A percentile compares a stretch with the other conserved stretches of the same genome.
Evolutionary conservation across 2,888 invertebrate genomes (phyloP).

Genomic region (Tipula vernalis): DNA sequence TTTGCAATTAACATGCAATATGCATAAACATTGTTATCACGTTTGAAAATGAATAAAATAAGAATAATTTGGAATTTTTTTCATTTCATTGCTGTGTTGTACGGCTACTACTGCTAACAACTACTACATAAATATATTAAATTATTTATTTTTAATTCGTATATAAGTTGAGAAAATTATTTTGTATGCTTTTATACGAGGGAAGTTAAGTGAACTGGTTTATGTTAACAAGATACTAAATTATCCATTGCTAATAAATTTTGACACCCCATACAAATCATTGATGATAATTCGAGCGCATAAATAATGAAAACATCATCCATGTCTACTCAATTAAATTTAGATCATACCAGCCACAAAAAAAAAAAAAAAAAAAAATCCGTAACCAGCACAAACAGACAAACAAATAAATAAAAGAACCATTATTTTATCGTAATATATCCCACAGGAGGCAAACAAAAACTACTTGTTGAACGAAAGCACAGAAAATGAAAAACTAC

Average conservation of each 20-base stretch:
- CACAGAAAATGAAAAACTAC: not conserved
- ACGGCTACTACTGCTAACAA: not conserved
- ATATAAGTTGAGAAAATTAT: not conserved
- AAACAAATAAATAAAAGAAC: not conserved
- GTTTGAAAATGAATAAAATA: constrained; percentile 5
- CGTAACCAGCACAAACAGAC: not conserved
- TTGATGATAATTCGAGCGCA: not conserved
- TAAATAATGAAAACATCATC: not conserved
- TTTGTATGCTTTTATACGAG: not conserved
- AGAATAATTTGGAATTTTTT: not conserved
- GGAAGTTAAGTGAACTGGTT: not conserved
- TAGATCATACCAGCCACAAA: not conserved
- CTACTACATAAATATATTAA: not conserved
- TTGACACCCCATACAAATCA: not conserved
- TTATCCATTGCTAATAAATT: not conserved
- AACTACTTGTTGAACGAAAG: not conserved
- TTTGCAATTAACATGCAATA: constrained; percentile 21
- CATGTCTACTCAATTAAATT: not conserved
- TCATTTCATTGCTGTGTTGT: not conserved
- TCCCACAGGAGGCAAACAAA: not conserved
- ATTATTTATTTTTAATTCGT: not conserved
- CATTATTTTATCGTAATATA: not conserved
- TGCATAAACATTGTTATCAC: constrained; percentile 13
- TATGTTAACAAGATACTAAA: not conserved
- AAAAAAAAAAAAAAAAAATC: not conserved